Evolutionary conservation across 2,888 invertebrate species (phyloP).

Genomic region (Hemaris fuciformis): DNA sequence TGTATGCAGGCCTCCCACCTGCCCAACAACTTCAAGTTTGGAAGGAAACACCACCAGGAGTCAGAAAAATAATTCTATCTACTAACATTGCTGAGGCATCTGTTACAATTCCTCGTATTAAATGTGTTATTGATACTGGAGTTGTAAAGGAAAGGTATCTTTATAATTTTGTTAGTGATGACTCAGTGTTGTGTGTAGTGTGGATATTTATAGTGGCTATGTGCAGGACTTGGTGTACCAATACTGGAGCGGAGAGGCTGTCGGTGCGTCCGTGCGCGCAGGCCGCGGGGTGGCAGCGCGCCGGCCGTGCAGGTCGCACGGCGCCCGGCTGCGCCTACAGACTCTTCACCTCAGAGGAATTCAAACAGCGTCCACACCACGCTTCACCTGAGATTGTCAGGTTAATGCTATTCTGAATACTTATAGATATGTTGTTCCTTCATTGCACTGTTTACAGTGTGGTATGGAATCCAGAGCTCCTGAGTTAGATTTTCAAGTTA

Average conservation of each 20-base stretch:
- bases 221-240: constrained; percentile 87
- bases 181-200: not conserved
- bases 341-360: constrained; percentile 90
- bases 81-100: constrained; percentile 99
- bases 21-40: constrained; percentile 94
- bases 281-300: constrained; percentile 96
- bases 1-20: constrained; percentile 95
- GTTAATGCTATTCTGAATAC: constrained; percentile 35
- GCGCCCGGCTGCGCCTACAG: constrained; percentile 93
- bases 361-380: constrained; percentile 85
- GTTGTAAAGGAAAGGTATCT: constrained; percentile 92
- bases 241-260: constrained; percentile 91
- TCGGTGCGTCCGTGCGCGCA: constrained; percentile 91
- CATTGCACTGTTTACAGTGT: too few relatives aligned
- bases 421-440: too few relatives aligned
- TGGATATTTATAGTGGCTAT: not conserved
- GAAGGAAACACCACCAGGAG: constrained; percentile 85
- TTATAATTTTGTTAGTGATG: not conserved
- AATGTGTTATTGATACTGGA: constrained; percentile 95
- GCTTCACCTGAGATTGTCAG: constrained; percentile 91
- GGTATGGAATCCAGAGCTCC: too few relatives aligned
- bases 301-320: constrained; percentile 95
- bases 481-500: too few relatives aligned
- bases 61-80: constrained; percentile 94
- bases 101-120: constrained; percentile 95